A percentile compares a stretch with the other conserved stretches of the same genome.
phyloP scores from a whole-genome alignment of 1,140 invertebrate species.

The Tetramorium parvispinum region DNA sequence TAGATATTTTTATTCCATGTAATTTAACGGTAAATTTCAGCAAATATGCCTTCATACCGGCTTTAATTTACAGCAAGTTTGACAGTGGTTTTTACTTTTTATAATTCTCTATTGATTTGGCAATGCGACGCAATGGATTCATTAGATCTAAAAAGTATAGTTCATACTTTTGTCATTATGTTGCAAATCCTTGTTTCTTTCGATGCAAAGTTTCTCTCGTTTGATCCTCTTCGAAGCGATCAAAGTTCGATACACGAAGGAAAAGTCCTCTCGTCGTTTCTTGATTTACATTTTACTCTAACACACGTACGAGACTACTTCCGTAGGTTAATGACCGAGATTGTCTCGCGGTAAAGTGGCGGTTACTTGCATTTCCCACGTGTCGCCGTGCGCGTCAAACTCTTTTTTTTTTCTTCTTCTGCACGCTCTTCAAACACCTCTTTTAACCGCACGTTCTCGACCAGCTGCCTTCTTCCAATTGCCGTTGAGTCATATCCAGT shows the following conservation, averaged over 20 bases:
- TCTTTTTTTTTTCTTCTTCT: slow-evolving; percentile 61
- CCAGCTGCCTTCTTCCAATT: slow-evolving; percentile 55
- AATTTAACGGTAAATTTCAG: background rate
- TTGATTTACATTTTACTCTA: slow-evolving; percentile 36
- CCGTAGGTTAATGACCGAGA: slow-evolving; percentile 62
- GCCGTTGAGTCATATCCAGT: slow-evolving; percentile 56
- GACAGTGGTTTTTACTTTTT: background rate
- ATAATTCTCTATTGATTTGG: background rate
- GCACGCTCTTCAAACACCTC: slow-evolving; percentile 40
- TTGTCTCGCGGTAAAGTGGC: slow-evolving; percentile 56
- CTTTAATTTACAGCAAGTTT: background rate
- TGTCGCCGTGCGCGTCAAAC: slow-evolving; percentile 38
- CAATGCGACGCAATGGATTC: background rate
- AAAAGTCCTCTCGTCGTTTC: background rate
- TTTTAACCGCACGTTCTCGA: slow-evolving; percentile 50
- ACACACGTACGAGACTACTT: slow-evolving; percentile 15
- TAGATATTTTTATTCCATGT: background rate
- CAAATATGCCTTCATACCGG: background rate
- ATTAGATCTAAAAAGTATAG: background rate
- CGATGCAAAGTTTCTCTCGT: background rate
- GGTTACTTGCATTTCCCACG: slow-evolving; percentile 65
- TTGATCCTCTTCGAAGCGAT: background rate
- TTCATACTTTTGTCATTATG: background rate
- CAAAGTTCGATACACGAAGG: background rate
- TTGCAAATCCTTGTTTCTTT: background rate